These are phyloP conservation scores for Miichthys miiuy DNA, from an alignment of 2,797 vertebrate genomes.

Conservation along the genomic window DNA sequence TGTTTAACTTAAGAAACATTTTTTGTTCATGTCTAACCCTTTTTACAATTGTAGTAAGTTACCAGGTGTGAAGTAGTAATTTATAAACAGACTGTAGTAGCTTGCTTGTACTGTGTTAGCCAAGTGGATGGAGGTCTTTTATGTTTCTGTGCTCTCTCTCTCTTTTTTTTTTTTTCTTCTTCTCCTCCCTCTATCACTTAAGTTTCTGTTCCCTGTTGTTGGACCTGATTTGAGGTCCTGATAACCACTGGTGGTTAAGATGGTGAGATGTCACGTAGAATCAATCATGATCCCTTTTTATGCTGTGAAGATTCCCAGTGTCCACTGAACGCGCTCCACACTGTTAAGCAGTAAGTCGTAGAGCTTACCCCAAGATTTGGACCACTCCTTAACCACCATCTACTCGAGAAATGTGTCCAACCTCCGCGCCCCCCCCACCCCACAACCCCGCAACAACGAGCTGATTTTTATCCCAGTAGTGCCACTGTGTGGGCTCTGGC, in stretches of 20 bases:
- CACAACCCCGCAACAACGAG: slow-evolving; percentile 78
- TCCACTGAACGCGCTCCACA: slow-evolving; percentile 64
- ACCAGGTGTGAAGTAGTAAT: slow-evolving; percentile 92
- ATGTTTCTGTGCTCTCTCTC: slow-evolving; percentile 79
- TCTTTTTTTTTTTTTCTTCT: slow-evolving; percentile 60
- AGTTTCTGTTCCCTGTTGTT: slow-evolving; percentile 66
- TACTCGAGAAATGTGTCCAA: slow-evolving; percentile 82
- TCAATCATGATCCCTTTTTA: slow-evolving; percentile 75
- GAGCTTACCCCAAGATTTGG: slow-evolving; percentile 81
- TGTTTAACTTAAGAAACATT: slow-evolving; percentile 86
- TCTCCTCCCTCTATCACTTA: slow-evolving; percentile 46
- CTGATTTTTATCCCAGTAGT: slow-evolving; percentile 90
- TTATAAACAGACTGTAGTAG: slow-evolving; percentile 91
- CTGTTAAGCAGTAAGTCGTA: slow-evolving; percentile 68
- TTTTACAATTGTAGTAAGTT: slow-evolving; percentile 90
- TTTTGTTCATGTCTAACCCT: slow-evolving; percentile 89
- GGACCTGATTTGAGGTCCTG: slow-evolving; percentile 71
- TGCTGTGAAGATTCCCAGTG: slow-evolving; percentile 81
- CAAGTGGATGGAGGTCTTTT: slow-evolving; percentile 87
- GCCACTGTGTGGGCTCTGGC: slow-evolving; percentile 97
- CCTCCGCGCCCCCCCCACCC: neutral
- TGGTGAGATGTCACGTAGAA: slow-evolving; percentile 73
- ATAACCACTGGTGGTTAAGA: slow-evolving; percentile 83
- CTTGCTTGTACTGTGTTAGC: slow-evolving; percentile 86
- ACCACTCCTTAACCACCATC: slow-evolving; percentile 84